Conservation (phyloP, 2,888 invertebrate genomes). For the Atrina japonica region DNA sequence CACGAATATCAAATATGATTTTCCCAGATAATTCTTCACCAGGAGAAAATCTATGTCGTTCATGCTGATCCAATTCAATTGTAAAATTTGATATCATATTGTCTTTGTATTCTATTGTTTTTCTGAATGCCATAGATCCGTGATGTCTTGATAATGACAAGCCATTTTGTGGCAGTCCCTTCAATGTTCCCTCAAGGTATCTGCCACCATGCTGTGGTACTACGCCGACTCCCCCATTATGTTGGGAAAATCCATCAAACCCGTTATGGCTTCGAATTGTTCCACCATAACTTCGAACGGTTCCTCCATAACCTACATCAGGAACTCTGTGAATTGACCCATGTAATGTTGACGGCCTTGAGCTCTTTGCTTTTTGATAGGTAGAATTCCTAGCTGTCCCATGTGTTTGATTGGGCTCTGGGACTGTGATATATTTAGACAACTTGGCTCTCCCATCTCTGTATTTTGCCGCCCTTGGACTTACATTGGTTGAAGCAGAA, state of each 20-base stretch:
- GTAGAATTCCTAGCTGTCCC: conserved; percentile 3
- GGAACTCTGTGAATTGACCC: conserved; percentile 15
- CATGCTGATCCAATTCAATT: conserved; percentile 67
- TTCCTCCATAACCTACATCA: conserved; percentile 22
- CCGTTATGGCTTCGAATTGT: conserved; percentile 47
- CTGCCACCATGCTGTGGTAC: neutral
- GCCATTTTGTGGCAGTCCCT: conserved; percentile 12
- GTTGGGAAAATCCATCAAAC: conserved; percentile 23
- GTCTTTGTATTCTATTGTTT: conserved; percentile 56
- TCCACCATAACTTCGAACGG: conserved; percentile 45
- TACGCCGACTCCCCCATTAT: neutral
- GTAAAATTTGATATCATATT: conserved; percentile 67
- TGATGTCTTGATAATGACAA: neutral
- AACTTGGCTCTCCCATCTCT: conserved; percentile 29
- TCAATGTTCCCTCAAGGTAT: conserved; percentile 1
- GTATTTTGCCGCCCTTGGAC: conserved; percentile 40
- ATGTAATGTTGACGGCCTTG: neutral
- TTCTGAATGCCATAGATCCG: conserved; percentile 48
- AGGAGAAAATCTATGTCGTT: conserved; percentile 63
- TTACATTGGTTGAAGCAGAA: conserved; percentile 8
- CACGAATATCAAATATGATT: conserved; percentile 69
- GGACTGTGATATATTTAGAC: conserved; percentile 59
- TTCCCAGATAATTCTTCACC: conserved; percentile 71
- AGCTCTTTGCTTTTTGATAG: neutral
- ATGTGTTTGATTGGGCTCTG: conserved; percentile 28